phyloP scores from a whole-genome alignment of 92 coral and sea anemone species.

The Palythoa grandis region DNA sequence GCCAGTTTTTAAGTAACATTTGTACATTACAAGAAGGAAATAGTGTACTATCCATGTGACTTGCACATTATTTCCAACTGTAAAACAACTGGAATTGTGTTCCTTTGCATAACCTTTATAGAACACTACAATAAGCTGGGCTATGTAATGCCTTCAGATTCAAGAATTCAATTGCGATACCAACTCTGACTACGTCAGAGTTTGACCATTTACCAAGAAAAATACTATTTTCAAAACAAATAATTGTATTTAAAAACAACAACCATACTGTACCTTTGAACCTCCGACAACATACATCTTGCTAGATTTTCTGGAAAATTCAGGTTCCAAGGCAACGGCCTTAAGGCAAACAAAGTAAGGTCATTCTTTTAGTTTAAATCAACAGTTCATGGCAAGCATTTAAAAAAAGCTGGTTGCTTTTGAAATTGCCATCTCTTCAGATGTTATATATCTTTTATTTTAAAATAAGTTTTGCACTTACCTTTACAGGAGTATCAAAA shows the following conservation, averaged over 20 bases:
- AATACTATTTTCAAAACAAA: neutral
- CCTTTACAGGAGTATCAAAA: constrained; percentile 95
- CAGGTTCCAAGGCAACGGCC: constrained; percentile 99
- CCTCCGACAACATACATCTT: constrained; percentile 98
- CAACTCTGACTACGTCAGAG: no score
- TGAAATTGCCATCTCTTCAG: no score
- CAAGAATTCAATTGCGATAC: no score
- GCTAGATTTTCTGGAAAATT: constrained; percentile 89
- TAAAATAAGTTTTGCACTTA: constrained; percentile 15
- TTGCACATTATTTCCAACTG: no score
- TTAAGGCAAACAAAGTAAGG: constrained; percentile 21
- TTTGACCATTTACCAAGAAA: neutral
- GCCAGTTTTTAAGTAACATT: no score
- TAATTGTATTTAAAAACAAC: neutral
- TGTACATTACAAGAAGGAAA: no score
- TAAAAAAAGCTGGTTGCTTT: neutral
- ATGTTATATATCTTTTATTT: no score
- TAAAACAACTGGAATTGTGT: no score
- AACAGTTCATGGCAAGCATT: neutral
- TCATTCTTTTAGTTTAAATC: neutral
- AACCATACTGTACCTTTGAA: constrained; percentile 67
- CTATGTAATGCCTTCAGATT: no score
- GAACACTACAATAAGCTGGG: no score
- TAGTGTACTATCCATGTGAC: no score
- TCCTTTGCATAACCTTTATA: no score